Base-by-base conservation (phyloP, 2,113 vertebrate genomes). In the Herpetotheres cachinnans region DNA sequence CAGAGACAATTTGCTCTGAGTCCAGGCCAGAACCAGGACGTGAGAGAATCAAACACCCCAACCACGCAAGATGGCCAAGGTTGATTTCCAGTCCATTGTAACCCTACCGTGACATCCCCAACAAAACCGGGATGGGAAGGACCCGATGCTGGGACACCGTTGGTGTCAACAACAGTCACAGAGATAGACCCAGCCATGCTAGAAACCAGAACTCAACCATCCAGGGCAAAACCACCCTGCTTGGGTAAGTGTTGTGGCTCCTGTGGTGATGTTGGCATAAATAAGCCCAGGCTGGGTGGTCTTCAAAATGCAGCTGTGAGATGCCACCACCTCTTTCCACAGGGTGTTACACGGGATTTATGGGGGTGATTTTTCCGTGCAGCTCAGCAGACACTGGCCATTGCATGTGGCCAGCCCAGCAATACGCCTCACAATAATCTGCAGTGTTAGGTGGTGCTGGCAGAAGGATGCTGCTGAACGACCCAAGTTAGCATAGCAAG, bases 361-460 rank as follows among this genome's bases (percentile, higher is more conserved):
- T 1, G 3, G 34, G 20, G 34, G 21, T 44, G 50, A 46, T 36
- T 42, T 62, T 50, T 58, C 36, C 4, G 0, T 24, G 24, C 29
- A 25, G 36, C 54, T 79, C 66, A 73, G 83, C 52, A 78, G 63
- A 71, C 50, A 2, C 21, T 7, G 21, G 9, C 19, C 36, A 13
- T 16, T 3, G 4, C 44, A 12, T 4, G 0, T 7, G 34, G n/a
- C 40, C 7, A 1, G 9, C n/a, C 46, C 29, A 59, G 49, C 42
- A 49, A 50, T 6, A 7, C 0, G 1, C 74, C 40, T 29, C 1
- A 1, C 49, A 20, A 9, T 19, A 9, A 42, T 11, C 55, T 9
- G 40, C 67, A 22, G 61, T 1, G 5, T 25, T 30, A 17, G 17
- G 38, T 58, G 69, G 50, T 22, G 44, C 50, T 65, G 74, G 38